Conservation (phyloP, 2,888 invertebrate species). For the Campoplex capitator region DNA sequence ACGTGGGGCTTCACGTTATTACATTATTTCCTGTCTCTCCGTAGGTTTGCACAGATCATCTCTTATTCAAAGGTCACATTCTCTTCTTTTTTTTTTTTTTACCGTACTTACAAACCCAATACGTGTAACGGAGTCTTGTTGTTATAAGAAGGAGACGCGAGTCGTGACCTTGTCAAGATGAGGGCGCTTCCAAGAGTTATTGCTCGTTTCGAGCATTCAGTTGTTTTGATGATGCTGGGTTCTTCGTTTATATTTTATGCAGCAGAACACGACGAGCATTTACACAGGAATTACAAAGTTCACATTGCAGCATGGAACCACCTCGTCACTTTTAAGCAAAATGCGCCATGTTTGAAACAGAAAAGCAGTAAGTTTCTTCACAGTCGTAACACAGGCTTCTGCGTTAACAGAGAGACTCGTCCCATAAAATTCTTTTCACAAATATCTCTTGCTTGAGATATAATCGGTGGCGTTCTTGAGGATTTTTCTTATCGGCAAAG, state of each 20-base stretch:
- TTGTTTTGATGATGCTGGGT: not conserved
- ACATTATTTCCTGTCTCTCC: constrained; percentile 78
- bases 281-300: too few species aligned
- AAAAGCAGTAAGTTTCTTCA: too few species aligned
- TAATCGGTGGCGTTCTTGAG: not conserved
- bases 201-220: not conserved
- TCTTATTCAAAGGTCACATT: constrained; percentile 67
- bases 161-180: constrained; percentile 26
- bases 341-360: too few species aligned
- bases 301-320: too few species aligned
- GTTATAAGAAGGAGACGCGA: constrained; percentile 23
- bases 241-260: constrained; percentile 52
- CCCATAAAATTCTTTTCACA: too few species aligned
- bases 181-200: constrained; percentile 11
- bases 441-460: not conserved
- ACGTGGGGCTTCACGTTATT: constrained; percentile 80
- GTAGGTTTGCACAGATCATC: constrained; percentile 64
- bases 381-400: too few species aligned
- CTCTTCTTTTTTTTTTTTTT: constrained; percentile 39
- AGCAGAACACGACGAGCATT: not conserved
- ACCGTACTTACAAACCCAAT: too few species aligned
- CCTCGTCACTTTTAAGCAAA: too few species aligned
- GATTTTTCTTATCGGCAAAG: not conserved
- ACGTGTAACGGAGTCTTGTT: not conserved
- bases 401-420: too few species aligned